Base-by-base conservation (phyloP, 2,797 vertebrate genomes). In the Saguinus oedipus region DNA sequence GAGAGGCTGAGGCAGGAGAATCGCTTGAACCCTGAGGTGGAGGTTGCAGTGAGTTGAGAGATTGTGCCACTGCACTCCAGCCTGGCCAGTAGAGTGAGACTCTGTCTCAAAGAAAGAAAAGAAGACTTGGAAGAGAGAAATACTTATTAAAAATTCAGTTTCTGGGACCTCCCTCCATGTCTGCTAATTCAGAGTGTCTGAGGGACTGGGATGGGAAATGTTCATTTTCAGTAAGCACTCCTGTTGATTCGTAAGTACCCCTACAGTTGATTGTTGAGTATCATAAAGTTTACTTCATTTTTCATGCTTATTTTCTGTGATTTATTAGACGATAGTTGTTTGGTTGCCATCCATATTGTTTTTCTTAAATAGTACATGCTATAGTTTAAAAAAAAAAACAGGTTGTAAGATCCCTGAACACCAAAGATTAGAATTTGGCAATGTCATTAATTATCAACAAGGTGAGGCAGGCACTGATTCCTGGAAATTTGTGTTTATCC, bases 261-360 rank as follows among this genome's bases (percentile, higher is more conserved):
- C 76, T 87, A 42, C 39, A 96, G 55, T 96, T 83, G 89, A 94
- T 96, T 93, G 70, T 93, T 5, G 5, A 88, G 76, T 81, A 72
- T 93, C 84, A 61, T 92, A 44, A 94, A 80, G 50, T 92, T 48
- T 79, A 68, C 44, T 93, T 90, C 78, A 75, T 90, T 95, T 93
- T 92, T 97, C 59, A 11, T 80, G 42, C 42, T 94, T 96, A 88
- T 83, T 94, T 83, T 96, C 59, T 92, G 74, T 93, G 90, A 83
- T 85, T 93, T 85, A 85, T 87, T 64, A 92, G 79, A 78, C 92
- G 94, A 72, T 75, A 79, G 55, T 76, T 95, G 48, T 91, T 97
- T 94, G 53, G 10, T 75, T 92, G 74, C 64, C 48, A 87, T 4
- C 50, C n/a, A 81, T 78, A 59, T 87, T 89, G 42, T 93, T 53